These are phyloP conservation scores for Leptosomus discolor DNA, from an alignment of 2,113 vertebrate species.

Conservation along the genomic window DNA sequence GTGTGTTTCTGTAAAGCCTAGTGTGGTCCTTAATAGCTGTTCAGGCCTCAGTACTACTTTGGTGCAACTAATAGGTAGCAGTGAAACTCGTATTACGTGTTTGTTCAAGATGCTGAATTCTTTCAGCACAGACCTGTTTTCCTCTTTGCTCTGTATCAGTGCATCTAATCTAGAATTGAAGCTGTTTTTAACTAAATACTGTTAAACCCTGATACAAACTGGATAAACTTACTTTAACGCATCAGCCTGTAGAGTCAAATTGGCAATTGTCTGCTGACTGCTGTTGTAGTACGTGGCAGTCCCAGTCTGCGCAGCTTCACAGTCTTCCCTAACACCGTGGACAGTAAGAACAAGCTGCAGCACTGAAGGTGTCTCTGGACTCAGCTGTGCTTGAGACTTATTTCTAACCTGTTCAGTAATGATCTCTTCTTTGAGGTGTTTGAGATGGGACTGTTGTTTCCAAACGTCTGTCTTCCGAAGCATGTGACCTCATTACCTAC, in stretches of 20 bases:
- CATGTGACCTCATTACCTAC: slow-evolving; percentile 51
- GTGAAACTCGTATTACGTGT: not conserved
- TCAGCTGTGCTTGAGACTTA: not conserved
- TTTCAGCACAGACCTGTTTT: not conserved
- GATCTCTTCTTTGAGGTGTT: not conserved
- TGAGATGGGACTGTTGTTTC: not conserved
- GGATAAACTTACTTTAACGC: not conserved
- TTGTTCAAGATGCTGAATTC: not conserved
- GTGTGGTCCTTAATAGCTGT: not conserved
- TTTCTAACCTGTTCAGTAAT: not conserved
- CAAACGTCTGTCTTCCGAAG: not conserved
- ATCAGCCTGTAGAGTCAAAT: not conserved
- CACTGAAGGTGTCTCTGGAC: not conserved
- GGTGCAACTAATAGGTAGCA: not conserved
- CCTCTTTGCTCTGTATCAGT: not conserved
- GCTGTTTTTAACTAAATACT: not conserved
- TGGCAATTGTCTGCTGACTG: not conserved
- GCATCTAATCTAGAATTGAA: not conserved
- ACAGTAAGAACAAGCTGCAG: not conserved
- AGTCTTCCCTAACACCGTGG: not conserved
- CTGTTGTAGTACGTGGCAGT: not conserved
- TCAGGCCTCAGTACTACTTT: not conserved
- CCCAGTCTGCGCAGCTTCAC: not conserved
- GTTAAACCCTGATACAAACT: not conserved
- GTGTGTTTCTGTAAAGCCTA: not conserved